Evolutionary conservation across 2,888 invertebrate species (phyloP).

Genomic region (Lasioglossum villosulum): DNA sequence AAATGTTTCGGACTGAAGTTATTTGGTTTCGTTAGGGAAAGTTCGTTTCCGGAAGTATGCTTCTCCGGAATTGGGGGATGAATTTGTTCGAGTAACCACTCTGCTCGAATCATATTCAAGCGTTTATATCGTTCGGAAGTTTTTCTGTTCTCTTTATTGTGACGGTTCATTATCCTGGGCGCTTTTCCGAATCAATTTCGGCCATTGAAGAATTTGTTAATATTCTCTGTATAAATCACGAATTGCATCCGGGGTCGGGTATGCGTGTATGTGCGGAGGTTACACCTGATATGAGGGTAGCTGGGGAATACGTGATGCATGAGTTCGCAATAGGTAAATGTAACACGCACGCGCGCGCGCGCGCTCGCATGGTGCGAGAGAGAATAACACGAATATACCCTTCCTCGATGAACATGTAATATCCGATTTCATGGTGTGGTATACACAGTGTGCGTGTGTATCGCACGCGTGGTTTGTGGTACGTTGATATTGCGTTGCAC

Average conservation of each 20-base stretch:
- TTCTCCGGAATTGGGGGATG: no score
- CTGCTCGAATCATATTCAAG: no score
- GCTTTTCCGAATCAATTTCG: not conserved
- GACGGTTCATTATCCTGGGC: not conserved
- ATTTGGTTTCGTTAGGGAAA: no score
- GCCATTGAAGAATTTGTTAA: conserved; percentile 7
- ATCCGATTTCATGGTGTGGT: conserved; percentile 31
- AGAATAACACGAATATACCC: conserved; percentile 4
- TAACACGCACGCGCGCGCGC: not conserved
- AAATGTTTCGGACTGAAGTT: not conserved
- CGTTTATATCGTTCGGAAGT: no score
- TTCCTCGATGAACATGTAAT: conserved; percentile 13
- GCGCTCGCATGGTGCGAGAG: not conserved
- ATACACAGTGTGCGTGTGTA: conserved; percentile 12
- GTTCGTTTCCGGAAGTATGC: not conserved
- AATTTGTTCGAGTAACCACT: no score
- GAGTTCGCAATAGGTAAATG: conserved; percentile 23
- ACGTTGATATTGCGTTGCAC: conserved; percentile 42
- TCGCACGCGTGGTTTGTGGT: conserved; percentile 33
- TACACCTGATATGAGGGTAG: conserved; percentile 37
- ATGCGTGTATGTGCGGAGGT: not conserved
- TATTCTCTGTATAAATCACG: conserved; percentile 10
- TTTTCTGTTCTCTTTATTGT: not conserved
- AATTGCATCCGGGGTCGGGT: not conserved
- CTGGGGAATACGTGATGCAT: conserved; percentile 30